Base-by-base conservation (phyloP, 1,140 invertebrate species). In the Sarcophaga peregrina region DNA sequence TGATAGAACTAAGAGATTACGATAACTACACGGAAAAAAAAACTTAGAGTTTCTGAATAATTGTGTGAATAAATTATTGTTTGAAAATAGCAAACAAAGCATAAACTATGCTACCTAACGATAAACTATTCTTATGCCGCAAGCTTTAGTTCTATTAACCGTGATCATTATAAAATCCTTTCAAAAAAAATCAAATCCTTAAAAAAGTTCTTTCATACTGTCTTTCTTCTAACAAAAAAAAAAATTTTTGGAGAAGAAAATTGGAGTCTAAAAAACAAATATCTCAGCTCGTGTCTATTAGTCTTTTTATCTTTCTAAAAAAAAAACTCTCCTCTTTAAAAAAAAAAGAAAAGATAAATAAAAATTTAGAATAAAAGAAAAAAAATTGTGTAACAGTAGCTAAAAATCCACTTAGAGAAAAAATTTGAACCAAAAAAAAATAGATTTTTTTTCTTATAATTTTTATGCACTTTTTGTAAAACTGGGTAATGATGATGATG, bases 381-480 rank as follows among this genome's bases (percentile, higher is more conserved):
- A 37, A 37, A 37, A 37, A n/a, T n/a, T 37, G 25, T 37, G 25
- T 37, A 68, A 7, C 17, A 68, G 62, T 68, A 68, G 62, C 62
- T 25, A 68, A 68, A 58, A 68, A 68, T 68, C 62, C 62, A 68
- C 62, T 68, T 68, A 68, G 62, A 20, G 62, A 8, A 68, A 17
- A 9, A 37, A 37, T 37, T 37, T 37, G 4, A 37, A 37, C 4
- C 25, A 37, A 37, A 58, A 58, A 7, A 62, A 62, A 68, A 68
- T 68, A 20, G 20, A n/a, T 25, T 68, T 20, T 20, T 68, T 68
- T 20, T 20, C 25, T 37, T 37, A 37, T 37, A 37, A 37, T 68
- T 68, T 68, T 8, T 25, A 9, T 68, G 62, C 62, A 68, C 62
- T 68, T 68, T 7, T 68, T 20, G 5, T 37, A 37, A 37, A 68